A percentile compares a stretch with the other conserved stretches of the same genome.
Evolutionary conservation across 2,888 invertebrate species (phyloP).

Genomic region (Diaphora mendica): DNA sequence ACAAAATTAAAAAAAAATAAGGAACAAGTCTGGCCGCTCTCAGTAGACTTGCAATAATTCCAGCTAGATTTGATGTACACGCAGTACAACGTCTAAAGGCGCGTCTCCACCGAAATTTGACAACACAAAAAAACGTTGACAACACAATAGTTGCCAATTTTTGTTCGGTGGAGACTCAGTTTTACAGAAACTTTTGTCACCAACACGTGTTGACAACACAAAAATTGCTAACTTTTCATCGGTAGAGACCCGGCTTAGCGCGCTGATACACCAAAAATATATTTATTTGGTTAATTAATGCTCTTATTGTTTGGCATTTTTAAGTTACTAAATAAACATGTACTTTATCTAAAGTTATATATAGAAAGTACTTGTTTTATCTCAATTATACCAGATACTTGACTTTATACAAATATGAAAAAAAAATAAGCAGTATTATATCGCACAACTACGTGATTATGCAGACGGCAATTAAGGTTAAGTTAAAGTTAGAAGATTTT

Average conservation of each 20-base stretch:
- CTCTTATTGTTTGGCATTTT: background rate
- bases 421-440: slow-evolving; percentile 2
- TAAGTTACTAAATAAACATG: background rate
- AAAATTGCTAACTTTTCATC: too few relatives aligned
- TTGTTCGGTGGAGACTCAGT: too few relatives aligned
- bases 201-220: too few relatives aligned
- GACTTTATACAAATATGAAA: background rate
- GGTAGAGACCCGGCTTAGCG: too few relatives aligned
- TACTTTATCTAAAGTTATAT: background rate
- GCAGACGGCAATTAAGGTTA: slow-evolving; percentile 17
- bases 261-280: background rate
- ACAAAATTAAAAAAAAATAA: background rate
- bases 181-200: too few relatives aligned
- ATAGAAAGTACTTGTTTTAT: background rate
- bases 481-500: slow-evolving; percentile 30
- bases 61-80: background rate
- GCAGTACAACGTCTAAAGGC: background rate
- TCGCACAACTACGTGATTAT: slow-evolving; percentile 12
- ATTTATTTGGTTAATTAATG: background rate
- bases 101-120: too few relatives aligned
- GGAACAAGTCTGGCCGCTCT: background rate
- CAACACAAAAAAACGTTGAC: too few relatives aligned
- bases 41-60: background rate
- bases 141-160: too few relatives aligned
- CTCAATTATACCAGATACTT: background rate